Conservation (phyloP, 2,888 invertebrate species). For the Carabus problematicus region DNA sequence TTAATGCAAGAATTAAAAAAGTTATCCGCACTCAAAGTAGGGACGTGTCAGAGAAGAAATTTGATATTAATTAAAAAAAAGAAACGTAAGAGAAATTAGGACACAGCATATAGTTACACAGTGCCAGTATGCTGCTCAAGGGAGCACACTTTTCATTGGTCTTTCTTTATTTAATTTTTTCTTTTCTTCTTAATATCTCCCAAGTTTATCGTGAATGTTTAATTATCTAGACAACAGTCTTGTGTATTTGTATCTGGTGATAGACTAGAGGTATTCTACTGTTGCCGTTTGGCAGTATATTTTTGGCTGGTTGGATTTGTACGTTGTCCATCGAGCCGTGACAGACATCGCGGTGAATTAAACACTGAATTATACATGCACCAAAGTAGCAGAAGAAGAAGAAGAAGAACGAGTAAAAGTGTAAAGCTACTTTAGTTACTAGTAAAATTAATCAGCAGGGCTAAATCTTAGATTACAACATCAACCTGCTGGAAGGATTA, state of each 20-base stretch:
- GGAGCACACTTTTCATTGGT: conserved; percentile 32
- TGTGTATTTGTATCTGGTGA: no score
- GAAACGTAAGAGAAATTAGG: conserved; percentile 24
- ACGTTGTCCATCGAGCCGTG: no score
- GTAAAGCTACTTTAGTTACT: conserved; percentile 28
- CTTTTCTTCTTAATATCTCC: conserved; percentile 31
- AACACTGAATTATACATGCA: conserved; percentile 28
- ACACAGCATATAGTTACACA: background rate
- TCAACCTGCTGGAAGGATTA: conserved; percentile 35
- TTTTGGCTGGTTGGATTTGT: no score
- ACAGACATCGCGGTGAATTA: conserved; percentile 23
- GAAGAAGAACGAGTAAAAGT: conserved; percentile 8
- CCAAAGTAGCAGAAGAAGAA: conserved; percentile 23
- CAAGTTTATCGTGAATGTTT: conserved; percentile 32
- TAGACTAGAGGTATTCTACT: no score
- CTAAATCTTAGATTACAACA: conserved; percentile 40
- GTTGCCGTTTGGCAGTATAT: no score
- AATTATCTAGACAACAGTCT: conserved; percentile 3
- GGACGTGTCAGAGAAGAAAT: conserved; percentile 28
- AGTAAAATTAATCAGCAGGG: conserved; percentile 36
- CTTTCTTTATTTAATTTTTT: conserved; percentile 2
- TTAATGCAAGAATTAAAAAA: conserved; percentile 37
- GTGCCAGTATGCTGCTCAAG: no score
- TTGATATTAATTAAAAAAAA: conserved; percentile 36
- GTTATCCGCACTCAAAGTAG: conserved; percentile 33